Base-by-base conservation (phyloP, 2,797 vertebrate genomes). In the Alauda arvensis region DNA sequence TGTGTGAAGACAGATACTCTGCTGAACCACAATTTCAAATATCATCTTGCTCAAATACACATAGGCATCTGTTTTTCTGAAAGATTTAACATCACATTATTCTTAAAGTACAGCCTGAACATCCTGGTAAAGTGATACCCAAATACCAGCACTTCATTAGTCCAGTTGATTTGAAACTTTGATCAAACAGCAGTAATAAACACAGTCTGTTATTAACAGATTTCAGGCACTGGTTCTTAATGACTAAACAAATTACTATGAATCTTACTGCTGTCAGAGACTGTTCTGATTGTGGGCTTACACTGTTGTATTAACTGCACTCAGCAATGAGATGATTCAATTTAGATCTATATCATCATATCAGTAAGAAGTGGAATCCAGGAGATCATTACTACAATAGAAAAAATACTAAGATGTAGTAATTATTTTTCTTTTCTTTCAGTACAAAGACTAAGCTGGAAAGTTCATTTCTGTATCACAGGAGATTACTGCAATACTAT, bases 381-480 rank as follows among this genome's bases (percentile, higher is more conserved):
- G 45, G 31, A 84, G 76, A 86, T 34, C 78, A 72, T 60, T 55
- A 46, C n/a, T 67, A 76, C 48, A 85, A 82, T 2, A 80, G 48
- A 74, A 83, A 75, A 94, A 91, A 81, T 39, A 75, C 56, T 68
- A 61, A 85, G 31, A 25, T 23, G 26, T 57, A 87, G 33, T 67
- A 88, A 82, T 89, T 55, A 57, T 80, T 93, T 74, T 89, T 94
- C 83, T 83, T 31, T 87, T 60, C 42, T 92, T 75, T 59, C 79
- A 55, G 23, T 49, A 70, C 17, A 31, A 94, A 93, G 68, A 66
- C 56, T 77, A 94, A 87, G 31, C 56, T 43, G 56, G 86, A 85
- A 91, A 82, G 80, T 93, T 95, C 75, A 72, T 71, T 94, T 91
- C 37, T 72, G 48, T 92, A 87, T 74, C 37, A 13, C 16, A 76